These are phyloP conservation scores for Synanthedon andrenaeformis DNA, from an alignment of 2,888 invertebrate species.

Conservation along the genomic window DNA sequence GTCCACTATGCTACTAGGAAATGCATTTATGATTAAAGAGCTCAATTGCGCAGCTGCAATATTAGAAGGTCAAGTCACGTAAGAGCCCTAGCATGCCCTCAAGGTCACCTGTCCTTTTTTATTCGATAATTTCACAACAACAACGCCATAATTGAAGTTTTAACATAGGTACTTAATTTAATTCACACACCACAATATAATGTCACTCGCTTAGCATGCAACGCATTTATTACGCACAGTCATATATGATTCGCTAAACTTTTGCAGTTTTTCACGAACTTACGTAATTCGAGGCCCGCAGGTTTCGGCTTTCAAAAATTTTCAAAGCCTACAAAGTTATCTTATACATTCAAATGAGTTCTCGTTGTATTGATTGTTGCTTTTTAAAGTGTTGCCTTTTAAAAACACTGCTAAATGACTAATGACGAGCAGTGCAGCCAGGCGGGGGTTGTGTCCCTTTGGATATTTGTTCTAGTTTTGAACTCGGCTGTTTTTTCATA, in stretches of 20 bases:
- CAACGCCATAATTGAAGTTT: background rate
- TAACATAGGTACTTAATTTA: background rate
- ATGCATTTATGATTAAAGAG: background rate
- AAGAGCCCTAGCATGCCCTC: background rate
- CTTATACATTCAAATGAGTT: no score
- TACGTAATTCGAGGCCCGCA: no score
- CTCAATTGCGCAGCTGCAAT: conserved; percentile 1
- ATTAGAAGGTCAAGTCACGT: background rate
- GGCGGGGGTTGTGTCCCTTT: no score
- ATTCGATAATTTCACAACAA: background rate
- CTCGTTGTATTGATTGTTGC: no score
- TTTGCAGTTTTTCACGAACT: background rate
- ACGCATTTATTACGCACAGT: conserved; percentile 1
- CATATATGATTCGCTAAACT: conserved; percentile 2
- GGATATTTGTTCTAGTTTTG: no score
- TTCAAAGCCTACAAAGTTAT: no score
- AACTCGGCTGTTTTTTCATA: no score
- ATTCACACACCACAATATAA: background rate
- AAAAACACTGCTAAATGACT: no score
- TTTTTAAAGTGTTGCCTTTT: no score
- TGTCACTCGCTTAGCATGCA: background rate
- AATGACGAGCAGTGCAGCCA: no score
- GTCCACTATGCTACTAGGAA: background rate
- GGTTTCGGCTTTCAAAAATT: no score
- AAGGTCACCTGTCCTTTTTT: background rate